Base-by-base conservation (phyloP, 2,888 invertebrate genomes). In the Tuta absoluta region DNA sequence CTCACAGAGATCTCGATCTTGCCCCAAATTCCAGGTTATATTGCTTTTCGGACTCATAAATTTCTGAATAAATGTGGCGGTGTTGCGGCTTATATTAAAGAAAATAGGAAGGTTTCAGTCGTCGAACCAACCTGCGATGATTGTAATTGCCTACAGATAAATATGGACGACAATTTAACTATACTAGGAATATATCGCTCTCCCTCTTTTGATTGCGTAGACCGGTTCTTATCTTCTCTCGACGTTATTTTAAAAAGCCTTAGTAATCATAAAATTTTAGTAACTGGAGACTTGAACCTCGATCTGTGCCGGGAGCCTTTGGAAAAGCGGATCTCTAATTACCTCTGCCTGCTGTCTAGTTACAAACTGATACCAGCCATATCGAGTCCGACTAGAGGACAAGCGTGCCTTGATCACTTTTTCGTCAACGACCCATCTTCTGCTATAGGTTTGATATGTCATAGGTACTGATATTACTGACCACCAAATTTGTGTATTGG, bases 341-440 rank as follows among this genome's bases (percentile, higher is more conserved):
- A 60, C 19, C 23, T 45, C 1, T 41, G 7, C 24, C 8, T 60
- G 1, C 45, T 60, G 1, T 45, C 60, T 8, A 23, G 45, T 41
- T 45, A 60, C 23, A 41, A 60, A 23, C 45, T 60, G 1, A 19
- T 60, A 23, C 60, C 60, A n/a, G 60, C 60, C 4, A 60, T 60
- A 21, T 45, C 45, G 12, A 41, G 21, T 8, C 45, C 60, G 7
- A 45, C 60, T 2, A 41, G 60, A 45, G 45, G 17, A 10, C 21
- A 41, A 23, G 8, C 19, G 45, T 41, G 60, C n/a, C 17, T n/a
- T 17, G 37, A 37, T 12, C 37, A 58, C 14, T 37, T 33, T 17
- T 58, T 33, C 28, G 12, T 33, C 2, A 58, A 58, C 33, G 5
- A 17, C n/a, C 58, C 58, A 11, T n/a, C 17, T 1, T 37, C 19